phyloP scores from a whole-genome alignment of 2,797 vertebrate species.

The Girardinus metallicus region DNA sequence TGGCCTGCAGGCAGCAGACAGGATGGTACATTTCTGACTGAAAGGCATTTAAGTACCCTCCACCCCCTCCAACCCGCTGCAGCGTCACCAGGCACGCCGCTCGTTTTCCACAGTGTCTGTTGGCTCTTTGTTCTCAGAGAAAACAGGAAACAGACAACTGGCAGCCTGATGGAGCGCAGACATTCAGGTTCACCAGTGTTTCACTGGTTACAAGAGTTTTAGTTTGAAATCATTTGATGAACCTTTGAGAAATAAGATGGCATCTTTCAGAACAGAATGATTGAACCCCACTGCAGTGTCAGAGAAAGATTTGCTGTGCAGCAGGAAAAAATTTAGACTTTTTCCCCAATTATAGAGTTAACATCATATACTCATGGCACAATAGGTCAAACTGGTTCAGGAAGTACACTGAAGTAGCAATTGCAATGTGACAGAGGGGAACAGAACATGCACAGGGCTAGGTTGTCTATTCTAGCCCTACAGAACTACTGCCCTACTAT shows the following conservation, averaged over 20 bases:
- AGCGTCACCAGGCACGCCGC: not conserved
- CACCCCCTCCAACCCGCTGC: not conserved
- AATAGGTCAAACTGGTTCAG: no score
- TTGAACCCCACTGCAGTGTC: no score
- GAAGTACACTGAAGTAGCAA: no score
- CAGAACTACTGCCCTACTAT: no score
- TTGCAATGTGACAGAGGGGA: no score
- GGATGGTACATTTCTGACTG: slow-evolving; percentile 11
- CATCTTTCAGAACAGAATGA: not conserved
- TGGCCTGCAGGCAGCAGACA: slow-evolving; percentile 20
- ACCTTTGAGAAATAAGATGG: not conserved
- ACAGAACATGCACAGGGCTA: no score
- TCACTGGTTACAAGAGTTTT: not conserved
- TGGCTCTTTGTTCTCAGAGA: not conserved
- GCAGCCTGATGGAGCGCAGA: not conserved
- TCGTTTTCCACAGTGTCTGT: not conserved
- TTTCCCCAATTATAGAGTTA: no score
- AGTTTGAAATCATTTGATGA: not conserved
- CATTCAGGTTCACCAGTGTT: not conserved
- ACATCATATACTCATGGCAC: no score
- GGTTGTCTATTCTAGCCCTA: no score
- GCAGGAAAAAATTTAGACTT: no score
- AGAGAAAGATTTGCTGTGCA: no score
- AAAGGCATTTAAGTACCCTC: not conserved
- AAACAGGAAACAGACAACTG: not conserved